A percentile compares a stretch with the other conserved stretches of the same genome.
phyloP scores from a whole-genome alignment of 2,113 vertebrate species.

The Nymphicus hollandicus region DNA sequence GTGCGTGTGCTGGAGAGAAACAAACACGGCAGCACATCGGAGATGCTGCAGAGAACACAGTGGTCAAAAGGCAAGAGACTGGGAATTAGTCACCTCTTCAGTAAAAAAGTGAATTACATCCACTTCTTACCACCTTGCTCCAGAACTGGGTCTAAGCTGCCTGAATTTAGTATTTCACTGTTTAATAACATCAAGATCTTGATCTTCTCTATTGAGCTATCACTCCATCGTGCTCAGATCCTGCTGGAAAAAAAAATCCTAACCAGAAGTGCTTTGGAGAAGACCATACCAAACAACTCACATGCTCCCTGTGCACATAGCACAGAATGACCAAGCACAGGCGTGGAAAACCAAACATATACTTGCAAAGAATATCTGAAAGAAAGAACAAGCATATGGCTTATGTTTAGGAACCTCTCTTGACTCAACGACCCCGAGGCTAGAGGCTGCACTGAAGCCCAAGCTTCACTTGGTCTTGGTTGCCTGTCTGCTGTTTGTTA shows the following conservation, averaged over 20 bases:
- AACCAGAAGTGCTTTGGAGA: background rate
- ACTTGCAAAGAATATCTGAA: conserved; percentile 20
- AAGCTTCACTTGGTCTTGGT: background rate
- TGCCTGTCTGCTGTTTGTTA: background rate
- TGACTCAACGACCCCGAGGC: background rate
- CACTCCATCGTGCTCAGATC: background rate
- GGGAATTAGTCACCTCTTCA: background rate
- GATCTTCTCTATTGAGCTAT: background rate
- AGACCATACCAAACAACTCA: background rate
- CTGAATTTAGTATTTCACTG: background rate
- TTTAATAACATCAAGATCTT: background rate
- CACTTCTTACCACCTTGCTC: background rate
- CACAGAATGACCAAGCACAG: background rate
- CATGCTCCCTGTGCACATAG: background rate
- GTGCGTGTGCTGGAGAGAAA: background rate
- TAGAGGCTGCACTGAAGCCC: background rate
- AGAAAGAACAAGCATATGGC: conserved; percentile 29
- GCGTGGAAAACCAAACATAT: background rate
- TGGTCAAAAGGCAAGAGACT: background rate
- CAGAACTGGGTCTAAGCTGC: background rate
- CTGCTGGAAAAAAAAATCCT: background rate
- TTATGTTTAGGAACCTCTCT: conserved; percentile 44
- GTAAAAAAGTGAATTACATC: background rate
- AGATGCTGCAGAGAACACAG: background rate
- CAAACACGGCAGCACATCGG: background rate